Evolutionary conservation across 1,140 invertebrate species (phyloP), one percentile per base, ranked within the genome.

Genomic region (Dendrolimus punctatus): DNA sequence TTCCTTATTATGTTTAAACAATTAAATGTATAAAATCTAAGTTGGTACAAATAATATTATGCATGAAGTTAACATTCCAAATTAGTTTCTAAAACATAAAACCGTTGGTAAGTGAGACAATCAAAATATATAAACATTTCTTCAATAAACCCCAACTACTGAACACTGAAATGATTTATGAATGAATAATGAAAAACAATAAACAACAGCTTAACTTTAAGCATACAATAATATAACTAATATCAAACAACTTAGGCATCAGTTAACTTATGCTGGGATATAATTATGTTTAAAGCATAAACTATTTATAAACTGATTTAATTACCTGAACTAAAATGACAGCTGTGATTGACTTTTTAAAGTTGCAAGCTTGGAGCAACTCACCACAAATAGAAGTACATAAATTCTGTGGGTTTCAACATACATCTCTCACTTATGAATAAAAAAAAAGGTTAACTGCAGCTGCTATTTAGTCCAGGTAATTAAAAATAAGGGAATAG

Each of bases 1-100:
- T 70, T 76, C 66, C 74, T 76, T 76, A 72, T 60, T 73, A 66
- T 75, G 59, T 76, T 74, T 68, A 77, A 66, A 79, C 64, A 67
- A 75, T 73, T 69, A 58, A 60, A 70, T 59, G 62, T 82, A 80
- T 79, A 82, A 79, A 80, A 80, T 71, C 64, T 73, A 78, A 73
- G 62, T 68, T 57, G 58, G 59, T 68, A 72, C 73, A 71, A 72
- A 75, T 54, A 53, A 73, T 66, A 58, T 70, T 65, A 78, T 76
- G 71, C 73, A 64, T 58, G 57, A 66, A 54, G 55, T 65, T 56
- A 50, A 62, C 64, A 60, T 66, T 51, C 65, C 66, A 77, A 77
- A 77, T 62, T 59, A 64, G 72, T 68, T 55, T 73, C 68, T 68
- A 79, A 72, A 76, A 71, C 68, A 68, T 58, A 73, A 69, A 66